Evolutionary conservation across 2,797 vertebrate genomes (phyloP).

Genomic region (Mus spretus): DNA sequence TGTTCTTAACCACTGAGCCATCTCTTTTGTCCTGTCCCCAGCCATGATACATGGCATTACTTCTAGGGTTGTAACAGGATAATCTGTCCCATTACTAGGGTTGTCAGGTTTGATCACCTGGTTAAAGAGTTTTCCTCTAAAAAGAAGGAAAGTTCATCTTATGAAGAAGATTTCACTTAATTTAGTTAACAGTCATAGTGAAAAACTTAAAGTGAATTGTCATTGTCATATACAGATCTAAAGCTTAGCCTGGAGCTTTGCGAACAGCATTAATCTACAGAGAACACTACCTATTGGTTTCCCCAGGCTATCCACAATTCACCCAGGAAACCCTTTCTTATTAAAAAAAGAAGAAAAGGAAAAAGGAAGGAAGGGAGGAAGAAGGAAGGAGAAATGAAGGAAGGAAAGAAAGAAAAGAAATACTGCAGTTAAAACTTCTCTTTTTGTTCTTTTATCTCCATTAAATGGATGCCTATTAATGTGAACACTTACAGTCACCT

Average conservation of each 20-base stretch:
- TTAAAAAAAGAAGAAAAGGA: background rate
- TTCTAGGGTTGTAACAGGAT: background rate
- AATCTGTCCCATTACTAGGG: background rate
- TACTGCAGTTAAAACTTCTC: background rate
- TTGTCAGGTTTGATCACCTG: background rate
- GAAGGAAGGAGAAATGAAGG: background rate
- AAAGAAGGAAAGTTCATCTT: conserved; percentile 60
- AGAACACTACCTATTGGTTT: background rate
- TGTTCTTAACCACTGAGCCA: background rate
- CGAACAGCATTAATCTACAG: background rate
- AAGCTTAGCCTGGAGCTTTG: conserved; percentile 46
- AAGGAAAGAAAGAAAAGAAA: background rate
- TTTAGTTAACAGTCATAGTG: conserved; percentile 36
- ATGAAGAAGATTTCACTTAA: conserved; percentile 25
- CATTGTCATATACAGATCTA: background rate
- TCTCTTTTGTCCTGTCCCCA: background rate
- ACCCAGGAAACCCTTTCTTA: background rate
- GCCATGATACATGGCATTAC: background rate
- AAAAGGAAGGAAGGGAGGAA: too few relatives aligned
- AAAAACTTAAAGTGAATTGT: conserved; percentile 29
- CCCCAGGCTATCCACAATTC: background rate
- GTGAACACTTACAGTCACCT: conserved; percentile 40
- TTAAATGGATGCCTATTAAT: conserved; percentile 42
- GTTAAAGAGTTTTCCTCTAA: conserved; percentile 11
- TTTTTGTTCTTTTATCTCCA: conserved; percentile 46